These are phyloP conservation scores for Drosophila nasuta DNA, from an alignment of 1,140 invertebrate genomes.

Conservation along the genomic window DNA sequence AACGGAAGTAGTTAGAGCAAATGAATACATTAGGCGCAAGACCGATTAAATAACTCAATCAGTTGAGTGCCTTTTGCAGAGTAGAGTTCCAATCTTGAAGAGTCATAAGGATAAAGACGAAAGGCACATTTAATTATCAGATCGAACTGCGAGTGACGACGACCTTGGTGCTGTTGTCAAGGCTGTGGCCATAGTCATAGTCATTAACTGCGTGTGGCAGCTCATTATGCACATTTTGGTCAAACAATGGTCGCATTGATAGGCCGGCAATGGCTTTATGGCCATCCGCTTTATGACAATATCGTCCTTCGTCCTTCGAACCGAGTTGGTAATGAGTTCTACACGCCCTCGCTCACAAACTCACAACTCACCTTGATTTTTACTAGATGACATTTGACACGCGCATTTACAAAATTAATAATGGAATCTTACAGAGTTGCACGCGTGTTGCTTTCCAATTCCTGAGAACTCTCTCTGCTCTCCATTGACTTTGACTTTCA, in stretches of 20 bases:
- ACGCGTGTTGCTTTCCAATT: slow-evolving; percentile 50
- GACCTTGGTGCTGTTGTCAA: slow-evolving; percentile 70
- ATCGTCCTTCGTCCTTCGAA: slow-evolving; percentile 48
- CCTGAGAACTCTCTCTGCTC: neutral
- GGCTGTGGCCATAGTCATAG: slow-evolving; percentile 35
- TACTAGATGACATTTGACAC: slow-evolving; percentile 75
- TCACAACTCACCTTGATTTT: slow-evolving; percentile 69
- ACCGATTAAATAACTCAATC: slow-evolving; percentile 57
- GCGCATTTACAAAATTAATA: slow-evolving; percentile 80
- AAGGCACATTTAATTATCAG: neutral
- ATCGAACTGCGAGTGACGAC: slow-evolving; percentile 4
- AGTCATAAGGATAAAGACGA: slow-evolving; percentile 3
- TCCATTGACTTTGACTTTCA: slow-evolving; percentile 43
- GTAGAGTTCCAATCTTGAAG: neutral
- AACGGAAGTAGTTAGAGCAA: slow-evolving; percentile 68
- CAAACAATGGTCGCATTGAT: slow-evolving; percentile 71
- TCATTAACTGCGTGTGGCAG: slow-evolving; percentile 84
- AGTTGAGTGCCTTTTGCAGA: slow-evolving; percentile 46
- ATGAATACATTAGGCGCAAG: slow-evolving; percentile 62
- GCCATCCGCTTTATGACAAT: slow-evolving; percentile 35
- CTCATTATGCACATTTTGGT: slow-evolving; percentile 80
- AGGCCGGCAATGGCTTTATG: slow-evolving; percentile 54
- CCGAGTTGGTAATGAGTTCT: slow-evolving; percentile 45
- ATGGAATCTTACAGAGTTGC: slow-evolving; percentile 52
- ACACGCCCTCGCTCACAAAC: slow-evolving; percentile 27